phyloP scores from a whole-genome alignment of 2,113 vertebrate genomes.

The Oceanites oceanicus region DNA sequence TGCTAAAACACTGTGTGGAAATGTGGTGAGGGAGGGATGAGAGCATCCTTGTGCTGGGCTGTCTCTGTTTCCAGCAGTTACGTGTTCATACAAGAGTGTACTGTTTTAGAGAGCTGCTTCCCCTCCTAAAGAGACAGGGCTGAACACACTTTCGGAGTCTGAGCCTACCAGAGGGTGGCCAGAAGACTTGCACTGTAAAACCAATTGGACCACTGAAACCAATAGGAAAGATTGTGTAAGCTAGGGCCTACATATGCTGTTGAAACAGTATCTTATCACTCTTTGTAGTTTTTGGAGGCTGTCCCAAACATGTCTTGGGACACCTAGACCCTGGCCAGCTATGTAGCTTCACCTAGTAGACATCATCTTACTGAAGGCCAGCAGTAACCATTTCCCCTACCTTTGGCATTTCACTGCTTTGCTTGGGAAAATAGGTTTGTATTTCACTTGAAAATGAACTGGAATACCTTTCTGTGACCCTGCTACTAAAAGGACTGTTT shows the following conservation, averaged over 20 bases:
- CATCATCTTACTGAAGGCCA: not conserved
- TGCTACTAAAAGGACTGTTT: not conserved
- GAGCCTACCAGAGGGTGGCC: not conserved
- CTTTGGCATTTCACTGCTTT: not conserved
- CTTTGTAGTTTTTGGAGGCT: not conserved
- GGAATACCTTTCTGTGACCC: not conserved
- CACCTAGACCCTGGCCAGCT: not conserved
- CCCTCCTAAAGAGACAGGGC: not conserved
- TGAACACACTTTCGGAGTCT: not conserved
- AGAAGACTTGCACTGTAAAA: not conserved
- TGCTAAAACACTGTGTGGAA: not conserved
- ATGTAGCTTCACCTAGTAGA: not conserved
- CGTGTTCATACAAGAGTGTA: rapidly evolving
- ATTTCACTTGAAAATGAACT: not conserved
- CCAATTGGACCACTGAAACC: not conserved
- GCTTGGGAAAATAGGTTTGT: not conserved
- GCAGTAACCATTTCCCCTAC: not conserved
- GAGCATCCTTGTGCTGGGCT: not conserved
- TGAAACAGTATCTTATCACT: not conserved
- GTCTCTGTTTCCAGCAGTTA: not conserved
- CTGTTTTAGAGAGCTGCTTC: not conserved
- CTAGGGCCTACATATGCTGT: not conserved
- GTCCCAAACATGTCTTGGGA: rapidly evolving
- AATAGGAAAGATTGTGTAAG: not conserved
- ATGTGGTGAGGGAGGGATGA: not conserved